These are phyloP conservation scores for Paratilapia polleni DNA, from an alignment of 2,113 vertebrate genomes.

Conservation along the genomic window DNA sequence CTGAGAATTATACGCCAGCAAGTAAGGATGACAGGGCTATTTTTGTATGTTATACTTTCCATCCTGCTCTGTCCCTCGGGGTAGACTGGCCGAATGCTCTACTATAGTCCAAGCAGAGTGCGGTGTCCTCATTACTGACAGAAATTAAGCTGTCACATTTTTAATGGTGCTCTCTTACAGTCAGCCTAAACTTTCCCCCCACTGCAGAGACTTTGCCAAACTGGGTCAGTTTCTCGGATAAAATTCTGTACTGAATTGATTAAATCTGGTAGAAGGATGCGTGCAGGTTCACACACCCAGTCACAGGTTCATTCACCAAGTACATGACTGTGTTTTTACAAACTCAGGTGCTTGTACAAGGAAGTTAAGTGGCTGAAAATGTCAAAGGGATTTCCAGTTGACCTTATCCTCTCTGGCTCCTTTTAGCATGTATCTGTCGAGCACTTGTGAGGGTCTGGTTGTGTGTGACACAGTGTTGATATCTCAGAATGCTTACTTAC, in stretches of 20 bases:
- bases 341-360: background rate
- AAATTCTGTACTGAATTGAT: background rate
- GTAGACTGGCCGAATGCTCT: slow-evolving; percentile 27
- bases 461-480: background rate
- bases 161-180: background rate
- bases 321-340: background rate
- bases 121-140: slow-evolving; percentile 42
- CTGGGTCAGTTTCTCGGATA: background rate
- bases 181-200: background rate
- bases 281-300: background rate
- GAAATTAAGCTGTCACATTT: slow-evolving; percentile 34
- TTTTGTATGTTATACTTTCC: slow-evolving; percentile 53
- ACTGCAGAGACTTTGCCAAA: background rate
- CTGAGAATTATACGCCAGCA: slow-evolving; percentile 20
- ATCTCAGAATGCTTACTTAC: background rate
- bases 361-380: background rate
- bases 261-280: background rate
- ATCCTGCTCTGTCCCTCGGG: slow-evolving; percentile 28
- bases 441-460: background rate
- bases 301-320: background rate
- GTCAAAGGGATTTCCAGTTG: background rate
- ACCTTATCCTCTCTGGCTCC: background rate
- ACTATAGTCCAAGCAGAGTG: slow-evolving; percentile 23
- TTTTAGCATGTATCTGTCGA: background rate
- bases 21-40: slow-evolving; percentile 22